Evolutionary conservation across 2,113 vertebrate species (phyloP).

Genomic region (cat (Felis catus)): DNA sequence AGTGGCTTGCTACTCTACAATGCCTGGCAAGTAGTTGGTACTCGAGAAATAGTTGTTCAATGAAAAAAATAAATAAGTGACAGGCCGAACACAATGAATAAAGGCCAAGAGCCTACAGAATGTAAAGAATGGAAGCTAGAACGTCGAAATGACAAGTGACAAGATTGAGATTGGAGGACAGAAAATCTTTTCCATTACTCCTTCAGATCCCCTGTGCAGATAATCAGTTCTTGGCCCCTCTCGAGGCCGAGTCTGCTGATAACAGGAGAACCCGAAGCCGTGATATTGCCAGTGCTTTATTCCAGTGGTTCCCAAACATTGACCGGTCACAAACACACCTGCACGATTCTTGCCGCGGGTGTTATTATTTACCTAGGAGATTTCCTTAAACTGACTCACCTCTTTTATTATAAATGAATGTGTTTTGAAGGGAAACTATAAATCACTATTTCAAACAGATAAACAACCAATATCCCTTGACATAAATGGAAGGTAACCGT

Average conservation of each 20-base stretch:
- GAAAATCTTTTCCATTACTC: background rate
- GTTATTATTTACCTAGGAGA: background rate
- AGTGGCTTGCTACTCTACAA: background rate
- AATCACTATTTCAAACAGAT: slow-evolving; percentile 37
- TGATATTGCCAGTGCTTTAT: background rate
- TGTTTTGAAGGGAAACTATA: slow-evolving; percentile 43
- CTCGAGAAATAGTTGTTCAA: background rate
- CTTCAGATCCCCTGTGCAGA: background rate
- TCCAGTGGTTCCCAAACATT: background rate
- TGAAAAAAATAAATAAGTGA: background rate
- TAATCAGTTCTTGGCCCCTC: background rate
- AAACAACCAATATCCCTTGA: slow-evolving; percentile 11
- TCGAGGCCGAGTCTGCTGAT: background rate
- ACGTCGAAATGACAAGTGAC: background rate
- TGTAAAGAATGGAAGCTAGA: background rate
- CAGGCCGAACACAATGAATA: background rate
- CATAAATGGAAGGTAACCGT: background rate
- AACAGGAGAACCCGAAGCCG: background rate
- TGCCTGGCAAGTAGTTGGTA: background rate
- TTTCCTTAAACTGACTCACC: slow-evolving; percentile 26
- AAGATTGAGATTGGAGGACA: background rate
- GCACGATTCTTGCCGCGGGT: background rate
- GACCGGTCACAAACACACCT: background rate
- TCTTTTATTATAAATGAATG: slow-evolving; percentile 30
- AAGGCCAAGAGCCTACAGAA: background rate